Conservation (phyloP, 2,113 vertebrate genomes). For the Cynoglossus semilaevis region DNA sequence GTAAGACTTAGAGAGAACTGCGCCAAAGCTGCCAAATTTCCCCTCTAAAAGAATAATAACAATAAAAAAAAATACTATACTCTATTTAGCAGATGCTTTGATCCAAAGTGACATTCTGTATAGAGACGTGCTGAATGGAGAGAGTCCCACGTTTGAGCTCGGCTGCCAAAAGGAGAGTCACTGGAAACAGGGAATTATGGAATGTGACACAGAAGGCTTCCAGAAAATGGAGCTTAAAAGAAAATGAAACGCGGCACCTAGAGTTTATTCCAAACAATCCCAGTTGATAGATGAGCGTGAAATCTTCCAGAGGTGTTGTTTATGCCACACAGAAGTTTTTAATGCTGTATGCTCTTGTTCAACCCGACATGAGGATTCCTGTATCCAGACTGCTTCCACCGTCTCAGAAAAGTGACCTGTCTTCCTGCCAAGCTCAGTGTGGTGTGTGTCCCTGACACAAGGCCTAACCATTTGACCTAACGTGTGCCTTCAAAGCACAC, state of each 20-base stretch:
- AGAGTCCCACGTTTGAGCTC: slow-evolving; percentile 27
- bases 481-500: slow-evolving; percentile 59
- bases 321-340: slow-evolving; percentile 38
- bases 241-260: no score
- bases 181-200: slow-evolving; percentile 32
- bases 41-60: neutral
- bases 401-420: slow-evolving; percentile 64
- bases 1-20: slow-evolving; percentile 66
- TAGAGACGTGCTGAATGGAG: slow-evolving; percentile 47
- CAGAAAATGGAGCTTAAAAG: slow-evolving; percentile 38
- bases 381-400: slow-evolving; percentile 67
- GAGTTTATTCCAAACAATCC: slow-evolving; percentile 30
- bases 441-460: slow-evolving; percentile 51
- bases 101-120: slow-evolving; percentile 69
- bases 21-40: slow-evolving; percentile 71
- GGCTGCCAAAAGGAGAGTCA: slow-evolving; percentile 49
- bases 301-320: slow-evolving; percentile 53
- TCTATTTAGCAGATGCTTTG: slow-evolving; percentile 63
- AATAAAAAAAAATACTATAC: slow-evolving; percentile 63
- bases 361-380: slow-evolving; percentile 36
- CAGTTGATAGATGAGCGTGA: slow-evolving; percentile 15
- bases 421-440: slow-evolving; percentile 75
- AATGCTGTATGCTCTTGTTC: slow-evolving; percentile 1
- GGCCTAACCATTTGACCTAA: slow-evolving; percentile 43
- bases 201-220: slow-evolving; percentile 35